Base-by-base conservation (phyloP, 2,888 invertebrate species). In the Eueremaeus valkanovi region DNA sequence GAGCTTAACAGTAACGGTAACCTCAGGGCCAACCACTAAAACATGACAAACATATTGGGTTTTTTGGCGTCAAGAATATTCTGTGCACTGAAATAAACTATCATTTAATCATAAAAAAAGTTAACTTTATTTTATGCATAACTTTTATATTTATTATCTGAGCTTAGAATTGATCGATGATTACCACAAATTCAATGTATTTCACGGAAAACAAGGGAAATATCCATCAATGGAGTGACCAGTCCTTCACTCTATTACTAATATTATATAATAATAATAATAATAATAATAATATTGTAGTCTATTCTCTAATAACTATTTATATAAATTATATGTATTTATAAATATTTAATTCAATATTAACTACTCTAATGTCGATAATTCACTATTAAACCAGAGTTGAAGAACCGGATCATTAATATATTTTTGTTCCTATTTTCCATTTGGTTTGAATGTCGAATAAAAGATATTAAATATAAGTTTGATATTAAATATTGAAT, bases 91-190 rank as follows among this genome's bases (percentile, higher is more conserved):
- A 45, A 58, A 29, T 31, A 58, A 27, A 13, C 29, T 29, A 31
- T 29, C 29, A 58, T 3, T 58, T 55, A 24, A 24, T 58, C 29
- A 58, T 58, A 58, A 58, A 24, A 18, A 31, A 13, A 58, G 58
- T 58, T 9, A 18, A 58, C 58, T 58, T 58, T 55, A 21, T 21
- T 58, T 29, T 58, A 16, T 58, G 29, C 29, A 29, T 31, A 58
- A 33, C 21, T 55, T 21, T 55, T n/a, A 21, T 55, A 55, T 55
- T 27, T 45, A 45, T 45, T 45, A 16, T 45, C 55, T 55, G 9
- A 55, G 18, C 55, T 55, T 21, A 21, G 70, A 45, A 42, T 70
- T 70, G 70, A 70, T 70, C 27, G 70, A 70, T 45, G 42, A 70
- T 70, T 70, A 45, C 42, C 21, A 45, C 70, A 16, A 24, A 70